Evolutionary conservation across 2,113 vertebrate genomes (phyloP).

Genomic region (Brienomyrus longianalis): DNA sequence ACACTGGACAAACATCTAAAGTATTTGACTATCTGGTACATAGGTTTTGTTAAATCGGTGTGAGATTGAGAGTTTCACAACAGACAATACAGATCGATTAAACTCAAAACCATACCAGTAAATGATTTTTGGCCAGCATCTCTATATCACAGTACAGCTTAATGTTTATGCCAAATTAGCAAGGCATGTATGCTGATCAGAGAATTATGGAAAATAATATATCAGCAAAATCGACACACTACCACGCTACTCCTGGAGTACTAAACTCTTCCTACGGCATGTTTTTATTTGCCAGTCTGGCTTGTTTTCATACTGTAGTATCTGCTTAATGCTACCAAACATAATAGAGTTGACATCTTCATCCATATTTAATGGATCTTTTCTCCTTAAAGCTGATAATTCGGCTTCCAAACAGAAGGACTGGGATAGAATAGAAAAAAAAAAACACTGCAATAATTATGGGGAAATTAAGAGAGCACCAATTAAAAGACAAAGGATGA

Average conservation of each 20-base stretch:
- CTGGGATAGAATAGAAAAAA: not conserved
- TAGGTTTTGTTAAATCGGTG: not conserved
- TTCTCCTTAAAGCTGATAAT: slow-evolving; percentile 3
- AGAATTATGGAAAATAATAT: not conserved
- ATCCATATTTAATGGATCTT: slow-evolving; percentile 7
- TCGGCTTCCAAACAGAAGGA: slow-evolving; percentile 5
- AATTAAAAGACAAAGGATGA: slow-evolving; percentile 1
- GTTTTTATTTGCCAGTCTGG: not conserved
- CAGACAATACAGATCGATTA: not conserved
- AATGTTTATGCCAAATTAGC: not conserved
- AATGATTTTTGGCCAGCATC: not conserved
- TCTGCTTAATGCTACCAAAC: not conserved
- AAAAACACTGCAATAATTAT: not conserved
- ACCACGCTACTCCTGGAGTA: not conserved
- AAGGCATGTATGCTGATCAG: not conserved
- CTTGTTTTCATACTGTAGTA: not conserved
- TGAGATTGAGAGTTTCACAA: not conserved
- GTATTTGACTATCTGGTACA: not conserved
- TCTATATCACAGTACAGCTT: not conserved
- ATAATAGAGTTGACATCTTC: not conserved
- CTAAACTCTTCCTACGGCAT: not conserved
- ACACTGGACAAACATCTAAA: not conserved
- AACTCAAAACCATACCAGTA: not conserved
- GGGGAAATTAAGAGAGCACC: not conserved
- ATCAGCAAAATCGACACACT: not conserved